phyloP scores from a whole-genome alignment of 2,888 invertebrate species.

The Sarcophaga caerulescens region DNA sequence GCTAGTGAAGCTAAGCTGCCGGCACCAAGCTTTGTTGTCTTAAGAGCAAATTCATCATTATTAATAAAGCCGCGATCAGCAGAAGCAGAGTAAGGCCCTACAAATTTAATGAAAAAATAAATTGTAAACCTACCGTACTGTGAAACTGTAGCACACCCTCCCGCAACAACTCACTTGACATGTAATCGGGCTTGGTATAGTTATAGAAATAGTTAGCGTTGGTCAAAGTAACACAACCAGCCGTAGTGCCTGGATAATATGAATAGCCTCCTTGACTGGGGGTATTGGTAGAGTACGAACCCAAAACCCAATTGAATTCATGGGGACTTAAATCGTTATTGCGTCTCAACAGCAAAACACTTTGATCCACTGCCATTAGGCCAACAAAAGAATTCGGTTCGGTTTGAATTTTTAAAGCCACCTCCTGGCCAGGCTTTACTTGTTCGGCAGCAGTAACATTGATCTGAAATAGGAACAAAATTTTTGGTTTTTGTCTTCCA shows the following conservation, averaged over 20 bases:
- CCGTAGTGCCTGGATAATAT: constrained; percentile 75
- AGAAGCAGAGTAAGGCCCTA: constrained; percentile 37
- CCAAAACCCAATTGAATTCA: constrained; percentile 84
- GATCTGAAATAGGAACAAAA: constrained; percentile 81
- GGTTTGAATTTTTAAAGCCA: constrained; percentile 90
- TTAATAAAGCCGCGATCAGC: constrained; percentile 36
- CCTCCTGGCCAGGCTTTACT: constrained; percentile 89
- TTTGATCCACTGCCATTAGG: constrained; percentile 93
- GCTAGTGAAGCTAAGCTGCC: background rate
- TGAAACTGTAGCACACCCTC: background rate
- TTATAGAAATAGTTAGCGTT: constrained; percentile 79
- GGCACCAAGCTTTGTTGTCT: constrained; percentile 19
- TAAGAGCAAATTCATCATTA: constrained; percentile 42
- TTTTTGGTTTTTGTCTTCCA: background rate
- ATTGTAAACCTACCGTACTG: constrained; percentile 45
- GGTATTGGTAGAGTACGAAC: constrained; percentile 83
- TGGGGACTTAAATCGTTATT: constrained; percentile 83
- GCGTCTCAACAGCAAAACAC: constrained; percentile 86
- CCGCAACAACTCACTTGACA: constrained; percentile 52
- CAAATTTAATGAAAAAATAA: constrained; percentile 1
- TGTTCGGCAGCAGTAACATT: constrained; percentile 86
- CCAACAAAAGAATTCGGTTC: constrained; percentile 94
- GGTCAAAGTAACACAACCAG: constrained; percentile 78
- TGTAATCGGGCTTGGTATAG: constrained; percentile 72
- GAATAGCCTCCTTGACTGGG: constrained; percentile 79